Percentiles rank a stretch among this genome's conserved stretches.
These are phyloP conservation scores for Eueides isabella DNA, from an alignment of 1,140 invertebrate species.

Conservation along the genomic window DNA sequence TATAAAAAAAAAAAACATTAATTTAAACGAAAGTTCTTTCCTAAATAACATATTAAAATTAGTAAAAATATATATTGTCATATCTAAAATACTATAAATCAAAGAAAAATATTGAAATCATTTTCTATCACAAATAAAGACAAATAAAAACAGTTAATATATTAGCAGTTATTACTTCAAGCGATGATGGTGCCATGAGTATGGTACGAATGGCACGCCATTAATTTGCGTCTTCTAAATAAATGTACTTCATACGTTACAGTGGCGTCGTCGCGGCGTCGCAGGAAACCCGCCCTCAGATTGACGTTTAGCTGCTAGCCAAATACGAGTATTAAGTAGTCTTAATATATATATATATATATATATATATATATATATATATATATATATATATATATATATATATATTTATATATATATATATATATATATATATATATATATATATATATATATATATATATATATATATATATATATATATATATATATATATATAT, in stretches of 20 bases:
- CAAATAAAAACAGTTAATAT: conserved; percentile 4
- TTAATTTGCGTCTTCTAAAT: conserved; percentile 71
- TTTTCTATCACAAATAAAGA: background rate
- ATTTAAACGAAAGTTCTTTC: no score
- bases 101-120: background rate
- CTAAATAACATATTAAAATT: no score
- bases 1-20: no score
- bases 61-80: no score
- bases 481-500: no score
- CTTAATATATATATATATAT: background rate
- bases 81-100: background rate
- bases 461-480: no score
- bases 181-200: background rate
- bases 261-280: conserved; percentile 51
- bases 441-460: no score
- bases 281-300: conserved; percentile 54
- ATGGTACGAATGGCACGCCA: conserved; percentile 59
- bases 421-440: no score
- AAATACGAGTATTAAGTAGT: conserved; percentile 44
- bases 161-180: background rate
- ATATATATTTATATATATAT: no score
- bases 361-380: no score
- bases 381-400: no score
- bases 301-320: conserved; percentile 54
- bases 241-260: conserved; percentile 65